These are phyloP conservation scores for Lepidocyrtoides sp. DNA, from an alignment of 2,888 invertebrate genomes.

Conservation along the genomic window DNA sequence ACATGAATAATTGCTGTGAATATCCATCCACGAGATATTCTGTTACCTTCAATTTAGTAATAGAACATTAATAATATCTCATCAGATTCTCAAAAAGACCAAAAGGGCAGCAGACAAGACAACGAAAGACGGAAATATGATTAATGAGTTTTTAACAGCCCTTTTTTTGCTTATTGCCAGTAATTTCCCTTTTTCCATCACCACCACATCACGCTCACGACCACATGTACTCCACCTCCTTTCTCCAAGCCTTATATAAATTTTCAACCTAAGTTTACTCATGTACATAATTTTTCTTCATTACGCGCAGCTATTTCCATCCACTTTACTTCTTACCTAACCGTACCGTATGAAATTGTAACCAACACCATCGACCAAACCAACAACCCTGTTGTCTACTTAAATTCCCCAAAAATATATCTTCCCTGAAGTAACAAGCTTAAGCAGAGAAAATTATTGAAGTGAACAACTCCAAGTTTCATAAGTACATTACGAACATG, in stretches of 20 bases:
- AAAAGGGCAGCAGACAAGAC: conserved; percentile 51
- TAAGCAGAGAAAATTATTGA: conserved; percentile 16
- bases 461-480: background rate
- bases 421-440: background rate
- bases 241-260: background rate
- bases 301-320: conserved; percentile 3
- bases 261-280: background rate
- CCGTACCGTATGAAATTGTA: conserved; percentile 1
- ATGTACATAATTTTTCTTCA: conserved; percentile 10
- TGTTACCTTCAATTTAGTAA: background rate
- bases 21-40: no score
- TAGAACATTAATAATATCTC: conserved; percentile 29
- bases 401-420: conserved; percentile 37
- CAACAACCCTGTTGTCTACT: conserved; percentile 39
- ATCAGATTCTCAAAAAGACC: conserved; percentile 38
- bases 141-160: conserved; percentile 76
- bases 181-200: conserved; percentile 71
- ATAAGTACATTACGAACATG: conserved; percentile 26
- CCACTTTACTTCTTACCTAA: conserved; percentile 24
- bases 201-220: conserved; percentile 62
- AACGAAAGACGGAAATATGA: conserved; percentile 60
- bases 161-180: conserved; percentile 60
- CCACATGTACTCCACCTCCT: conserved; percentile 66
- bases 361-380: background rate
- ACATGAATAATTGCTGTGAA: no score